Evolutionary conservation across 2,113 vertebrate genomes (phyloP), one percentile per base, ranked within the genome.

Genomic region (Mustelus asterias): DNA sequence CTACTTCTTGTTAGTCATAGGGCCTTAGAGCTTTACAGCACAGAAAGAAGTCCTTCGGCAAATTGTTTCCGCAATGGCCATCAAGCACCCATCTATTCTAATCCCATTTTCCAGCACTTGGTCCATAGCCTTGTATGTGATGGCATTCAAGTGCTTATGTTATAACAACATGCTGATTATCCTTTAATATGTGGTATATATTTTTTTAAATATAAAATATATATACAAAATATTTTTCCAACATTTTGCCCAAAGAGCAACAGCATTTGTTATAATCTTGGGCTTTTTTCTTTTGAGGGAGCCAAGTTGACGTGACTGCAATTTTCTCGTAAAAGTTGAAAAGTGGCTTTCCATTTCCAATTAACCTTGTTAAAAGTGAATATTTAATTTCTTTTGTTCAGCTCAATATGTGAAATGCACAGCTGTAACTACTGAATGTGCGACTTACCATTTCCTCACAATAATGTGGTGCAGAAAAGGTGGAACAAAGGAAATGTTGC

Each of bases 271-370:
- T 72, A 76, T 54, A 54, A 54, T 54, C 48, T 54, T 54, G 48
- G 48, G 48, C 48, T 54, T 54, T 54, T 70, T 24, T 63, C 58
- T 72, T 72, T 72, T 95, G 10, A 54, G 67, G 54, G 4, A 96
- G 96, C 96, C 96, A 97, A 97, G 97, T 96, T 97, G 97, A 98
- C 97, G 97, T 96, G 96, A 96, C 97, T 96, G 96, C 86, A n/a
- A 96, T 97, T 97, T 96, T 97, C 97, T 97, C 97, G 97, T 96
- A 97, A 97, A 97, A 97, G 97, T 97, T 20, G 3, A 97, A 97
- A 97, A 97, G 97, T 97, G 97, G 97, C 96, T 97, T 98, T 97
- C 97, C 97, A 97, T 98, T 97, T 98, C 97, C 97, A 98, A 97
- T 97, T 97, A 98, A 97, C 97, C 97, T 97, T 97, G 96, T 96